These are phyloP conservation scores for Amia ocellicauda DNA, from an alignment of 2,113 vertebrate species.

Conservation along the genomic window DNA sequence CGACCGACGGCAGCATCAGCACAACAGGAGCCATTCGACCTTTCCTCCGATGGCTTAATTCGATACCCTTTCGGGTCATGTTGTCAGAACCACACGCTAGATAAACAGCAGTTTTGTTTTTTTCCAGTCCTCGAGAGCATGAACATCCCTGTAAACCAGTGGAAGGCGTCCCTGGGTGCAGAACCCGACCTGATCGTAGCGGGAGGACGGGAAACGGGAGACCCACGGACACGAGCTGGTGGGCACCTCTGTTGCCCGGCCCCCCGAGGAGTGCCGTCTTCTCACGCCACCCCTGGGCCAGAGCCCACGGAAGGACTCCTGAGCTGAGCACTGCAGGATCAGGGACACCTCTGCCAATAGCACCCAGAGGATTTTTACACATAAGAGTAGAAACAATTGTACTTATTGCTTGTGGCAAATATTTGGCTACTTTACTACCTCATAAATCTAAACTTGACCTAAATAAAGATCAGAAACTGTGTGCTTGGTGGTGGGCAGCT, in stretches of 20 bases:
- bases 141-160: too few relatives aligned
- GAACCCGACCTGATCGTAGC: too few relatives aligned
- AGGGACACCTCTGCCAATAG: not conserved
- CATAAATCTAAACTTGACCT: slow-evolving; percentile 6
- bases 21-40: too few relatives aligned
- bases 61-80: too few relatives aligned
- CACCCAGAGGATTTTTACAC: slow-evolving; percentile 14
- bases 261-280: not conserved
- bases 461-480: not conserved
- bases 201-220: too few relatives aligned
- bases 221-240: too few relatives aligned
- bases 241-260: not conserved
- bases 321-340: not conserved
- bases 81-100: too few relatives aligned
- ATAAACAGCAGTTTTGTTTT: too few relatives aligned
- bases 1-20: too few relatives aligned
- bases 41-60: too few relatives aligned
- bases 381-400: slow-evolving; percentile 8
- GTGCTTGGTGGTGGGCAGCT: not conserved
- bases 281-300: not conserved
- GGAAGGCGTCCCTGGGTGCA: too few relatives aligned
- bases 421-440: not conserved
- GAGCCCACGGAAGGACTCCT: not conserved
- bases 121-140: too few relatives aligned
- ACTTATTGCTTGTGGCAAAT: slow-evolving; percentile 16